These are phyloP conservation scores for Aldrovandia affinis DNA, from an alignment of 2,797 vertebrate species.

Conservation along the genomic window DNA sequence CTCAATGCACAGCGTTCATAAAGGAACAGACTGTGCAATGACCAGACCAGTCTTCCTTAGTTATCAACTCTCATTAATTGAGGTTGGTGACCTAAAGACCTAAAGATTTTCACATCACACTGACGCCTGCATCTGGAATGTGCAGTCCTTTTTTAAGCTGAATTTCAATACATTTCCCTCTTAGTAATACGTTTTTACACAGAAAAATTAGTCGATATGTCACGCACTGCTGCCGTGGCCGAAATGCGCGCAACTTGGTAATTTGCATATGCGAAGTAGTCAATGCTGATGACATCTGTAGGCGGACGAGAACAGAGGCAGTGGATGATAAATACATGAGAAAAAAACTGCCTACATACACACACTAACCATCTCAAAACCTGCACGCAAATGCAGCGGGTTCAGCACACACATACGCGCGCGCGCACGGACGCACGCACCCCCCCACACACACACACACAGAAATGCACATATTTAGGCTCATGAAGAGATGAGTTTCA, in stretches of 20 bases:
- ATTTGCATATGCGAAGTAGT: background rate
- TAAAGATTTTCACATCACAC: background rate
- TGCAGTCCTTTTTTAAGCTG: background rate
- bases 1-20: background rate
- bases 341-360: background rate
- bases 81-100: background rate
- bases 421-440: background rate
- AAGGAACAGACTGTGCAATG: background rate
- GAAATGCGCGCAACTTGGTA: background rate
- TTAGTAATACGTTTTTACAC: too few species aligned
- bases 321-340: background rate
- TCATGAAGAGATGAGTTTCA: background rate
- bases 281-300: background rate
- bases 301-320: background rate
- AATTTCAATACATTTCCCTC: background rate
- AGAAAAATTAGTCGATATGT: too few species aligned
- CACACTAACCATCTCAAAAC: background rate
- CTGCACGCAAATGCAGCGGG: background rate
- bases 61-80: slow-evolving; percentile 6
- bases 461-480: background rate
- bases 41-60: slow-evolving; percentile 5
- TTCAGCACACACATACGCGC: background rate
- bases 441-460: slow-evolving; percentile 6
- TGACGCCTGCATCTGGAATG: background rate
- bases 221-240: background rate